These are phyloP conservation scores for Gymnoscopelus braueri DNA, from an alignment of 2,797 vertebrate genomes.

Conservation along the genomic window DNA sequence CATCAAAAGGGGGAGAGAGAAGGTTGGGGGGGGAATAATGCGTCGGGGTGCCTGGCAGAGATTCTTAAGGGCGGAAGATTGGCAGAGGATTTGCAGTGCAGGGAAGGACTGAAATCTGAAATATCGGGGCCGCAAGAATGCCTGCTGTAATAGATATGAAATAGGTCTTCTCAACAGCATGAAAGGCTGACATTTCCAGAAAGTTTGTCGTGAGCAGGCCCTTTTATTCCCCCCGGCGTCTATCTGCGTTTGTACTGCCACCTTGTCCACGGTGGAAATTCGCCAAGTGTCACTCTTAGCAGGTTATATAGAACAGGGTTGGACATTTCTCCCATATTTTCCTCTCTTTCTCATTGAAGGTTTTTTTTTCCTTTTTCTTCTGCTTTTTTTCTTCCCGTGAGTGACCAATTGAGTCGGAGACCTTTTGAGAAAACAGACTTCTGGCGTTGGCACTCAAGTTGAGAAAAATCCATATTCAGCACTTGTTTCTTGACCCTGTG, in stretches of 20 bases:
- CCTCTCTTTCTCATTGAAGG: slow-evolving; percentile 60
- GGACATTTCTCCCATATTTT: slow-evolving; percentile 64
- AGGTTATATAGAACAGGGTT: slow-evolving; percentile 78
- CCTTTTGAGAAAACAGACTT: slow-evolving; percentile 61
- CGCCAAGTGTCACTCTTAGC: slow-evolving; percentile 84
- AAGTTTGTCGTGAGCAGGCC: slow-evolving; percentile 86
- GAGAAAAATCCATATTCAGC: slow-evolving; percentile 51
- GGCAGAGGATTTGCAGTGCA: slow-evolving; percentile 87
- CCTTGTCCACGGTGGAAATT: slow-evolving; percentile 83
- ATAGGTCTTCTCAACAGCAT: slow-evolving; percentile 87
- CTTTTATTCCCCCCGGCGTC: slow-evolving; percentile 83
- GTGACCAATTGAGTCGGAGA: slow-evolving; percentile 72
- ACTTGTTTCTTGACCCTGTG: slow-evolving; percentile 63
- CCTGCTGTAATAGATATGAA: slow-evolving; percentile 91
- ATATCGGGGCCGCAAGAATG: slow-evolving; percentile 84
- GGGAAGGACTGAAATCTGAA: slow-evolving; percentile 85
- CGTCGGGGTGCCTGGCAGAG: slow-evolving; percentile 79
- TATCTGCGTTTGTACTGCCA: slow-evolving; percentile 85
- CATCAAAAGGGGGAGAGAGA: slow-evolving; percentile 82
- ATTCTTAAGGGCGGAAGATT: slow-evolving; percentile 87
- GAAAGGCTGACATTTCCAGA: slow-evolving; percentile 89
- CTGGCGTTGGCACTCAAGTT: slow-evolving; percentile 60
- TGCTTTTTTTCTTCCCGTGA: slow-evolving; percentile 71
- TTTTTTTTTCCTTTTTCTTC: slow-evolving; percentile 65
- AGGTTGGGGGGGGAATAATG: slow-evolving; percentile 78